Percentiles rank a stretch among this genome's conserved stretches.
phyloP scores from a whole-genome alignment of 2,113 vertebrate species.

The Psilopsiagon aurifrons region DNA sequence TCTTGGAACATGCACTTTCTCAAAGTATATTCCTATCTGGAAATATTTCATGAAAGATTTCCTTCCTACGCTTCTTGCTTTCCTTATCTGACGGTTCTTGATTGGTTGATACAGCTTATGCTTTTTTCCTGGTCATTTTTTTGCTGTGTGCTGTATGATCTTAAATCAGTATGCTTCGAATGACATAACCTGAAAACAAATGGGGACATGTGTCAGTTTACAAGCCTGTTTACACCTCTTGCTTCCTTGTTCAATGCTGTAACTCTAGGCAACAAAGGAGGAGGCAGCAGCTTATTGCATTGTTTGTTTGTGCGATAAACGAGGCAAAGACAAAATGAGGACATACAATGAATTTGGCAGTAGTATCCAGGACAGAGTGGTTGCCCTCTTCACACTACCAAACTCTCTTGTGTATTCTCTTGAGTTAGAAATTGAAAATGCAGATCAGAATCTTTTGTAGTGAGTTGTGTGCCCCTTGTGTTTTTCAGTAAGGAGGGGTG shows the following conservation, averaged over 20 bases:
- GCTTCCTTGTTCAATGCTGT: not conserved
- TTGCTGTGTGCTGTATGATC: not conserved
- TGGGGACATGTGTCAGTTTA: fast-evolving
- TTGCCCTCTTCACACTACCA: not conserved
- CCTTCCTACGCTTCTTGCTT: not conserved
- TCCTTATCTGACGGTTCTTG: not conserved
- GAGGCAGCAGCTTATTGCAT: not conserved
- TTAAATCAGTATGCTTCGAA: not conserved
- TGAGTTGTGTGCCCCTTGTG: not conserved
- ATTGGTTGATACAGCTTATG: not conserved
- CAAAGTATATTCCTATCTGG: not conserved
- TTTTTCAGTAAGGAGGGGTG: conserved; percentile 14
- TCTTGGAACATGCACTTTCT: not conserved
- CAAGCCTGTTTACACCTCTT: not conserved
- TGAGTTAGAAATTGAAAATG: not conserved
- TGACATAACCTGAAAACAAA: not conserved
- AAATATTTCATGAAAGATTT: not conserved
- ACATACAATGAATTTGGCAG: not conserved
- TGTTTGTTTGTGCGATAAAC: not conserved
- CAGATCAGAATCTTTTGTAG: not conserved
- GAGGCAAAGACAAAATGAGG: not conserved
- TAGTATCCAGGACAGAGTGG: not conserved
- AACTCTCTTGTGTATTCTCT: not conserved
- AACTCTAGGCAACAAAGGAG: not conserved
- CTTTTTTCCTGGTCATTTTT: not conserved